Percentiles rank a stretch among this genome's conserved stretches.
Evolutionary conservation across 2,797 vertebrate genomes (phyloP).

Genomic region (Pipistrellus pygmaeus): DNA sequence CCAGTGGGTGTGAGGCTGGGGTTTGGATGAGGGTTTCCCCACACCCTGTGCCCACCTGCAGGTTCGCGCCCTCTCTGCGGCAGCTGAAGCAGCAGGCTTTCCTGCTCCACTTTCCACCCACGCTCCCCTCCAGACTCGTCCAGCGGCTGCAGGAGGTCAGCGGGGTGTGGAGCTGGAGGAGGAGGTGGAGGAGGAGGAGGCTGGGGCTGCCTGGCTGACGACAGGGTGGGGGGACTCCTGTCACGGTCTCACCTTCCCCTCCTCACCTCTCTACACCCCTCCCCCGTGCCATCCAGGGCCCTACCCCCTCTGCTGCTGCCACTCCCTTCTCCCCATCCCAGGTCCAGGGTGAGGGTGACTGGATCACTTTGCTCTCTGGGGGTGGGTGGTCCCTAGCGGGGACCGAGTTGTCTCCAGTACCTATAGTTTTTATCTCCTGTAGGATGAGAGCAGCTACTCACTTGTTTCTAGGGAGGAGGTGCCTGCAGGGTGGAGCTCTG

Average conservation of each 20-base stretch:
- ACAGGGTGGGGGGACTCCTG: not conserved
- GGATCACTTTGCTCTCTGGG: not conserved
- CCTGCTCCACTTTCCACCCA: conserved; percentile 93
- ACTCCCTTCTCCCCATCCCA: too few species aligned
- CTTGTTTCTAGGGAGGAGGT: not conserved
- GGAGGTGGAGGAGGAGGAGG: too few species aligned
- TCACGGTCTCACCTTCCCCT: too few species aligned
- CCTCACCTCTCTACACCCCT: too few species aligned
- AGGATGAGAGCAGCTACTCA: not conserved
- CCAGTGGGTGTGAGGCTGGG: not conserved
- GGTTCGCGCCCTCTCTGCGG: conserved; percentile 94
- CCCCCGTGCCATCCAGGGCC: not conserved
- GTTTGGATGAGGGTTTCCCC: not conserved
- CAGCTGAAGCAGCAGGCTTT: conserved; percentile 95
- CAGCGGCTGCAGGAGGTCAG: conserved; percentile 95
- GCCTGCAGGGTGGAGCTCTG: not conserved
- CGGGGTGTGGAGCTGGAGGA: not conserved
- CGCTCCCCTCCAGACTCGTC: conserved; percentile 91
- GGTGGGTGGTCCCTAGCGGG: not conserved
- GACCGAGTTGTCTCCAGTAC: rapidly evolving
- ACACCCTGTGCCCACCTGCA: conserved; percentile 60
- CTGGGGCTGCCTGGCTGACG: rapidly evolving
- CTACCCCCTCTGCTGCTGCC: not conserved
- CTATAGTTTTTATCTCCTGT: not conserved
- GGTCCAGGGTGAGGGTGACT: not conserved